Evolutionary conservation across 2,113 vertebrate species (phyloP).

Genomic region (Aramus guarauna): DNA sequence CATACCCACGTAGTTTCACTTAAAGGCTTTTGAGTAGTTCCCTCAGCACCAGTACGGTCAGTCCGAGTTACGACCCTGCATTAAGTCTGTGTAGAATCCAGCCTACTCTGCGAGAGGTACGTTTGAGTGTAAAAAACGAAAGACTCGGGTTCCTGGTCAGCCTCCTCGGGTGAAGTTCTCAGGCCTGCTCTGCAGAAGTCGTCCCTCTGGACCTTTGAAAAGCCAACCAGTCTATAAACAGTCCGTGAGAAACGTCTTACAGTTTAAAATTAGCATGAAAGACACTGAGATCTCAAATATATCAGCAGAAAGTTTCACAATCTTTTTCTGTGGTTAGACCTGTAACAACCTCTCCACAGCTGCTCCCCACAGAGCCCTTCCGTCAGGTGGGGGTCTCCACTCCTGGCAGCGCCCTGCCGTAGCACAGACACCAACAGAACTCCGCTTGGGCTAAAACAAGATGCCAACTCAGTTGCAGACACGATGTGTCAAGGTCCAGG

Average conservation of each 20-base stretch:
- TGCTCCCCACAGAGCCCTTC: fast-evolving
- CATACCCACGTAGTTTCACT: not conserved
- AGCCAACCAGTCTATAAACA: not conserved
- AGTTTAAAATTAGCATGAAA: not conserved
- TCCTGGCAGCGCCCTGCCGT: fast-evolving
- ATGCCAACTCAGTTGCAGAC: fast-evolving
- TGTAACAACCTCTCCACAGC: fast-evolving
- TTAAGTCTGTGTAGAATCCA: not conserved
- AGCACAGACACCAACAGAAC: not conserved
- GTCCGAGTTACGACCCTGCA: not conserved
- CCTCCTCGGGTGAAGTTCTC: not conserved
- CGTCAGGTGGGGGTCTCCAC: not conserved
- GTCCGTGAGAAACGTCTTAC: slow-evolving; percentile 1
- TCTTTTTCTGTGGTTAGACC: not conserved
- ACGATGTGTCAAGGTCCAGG: fast-evolving
- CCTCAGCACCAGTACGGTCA: not conserved
- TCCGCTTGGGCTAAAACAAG: not conserved
- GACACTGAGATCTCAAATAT: not conserved
- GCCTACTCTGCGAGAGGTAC: not conserved
- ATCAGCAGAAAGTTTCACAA: not conserved
- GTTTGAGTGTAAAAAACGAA: not conserved
- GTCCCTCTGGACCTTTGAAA: not conserved
- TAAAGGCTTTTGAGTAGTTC: not conserved
- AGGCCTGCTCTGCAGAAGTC: not conserved
- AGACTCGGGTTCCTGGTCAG: not conserved